phyloP scores from a whole-genome alignment of 2,113 vertebrate species.

The Cinclus mexicanus region DNA sequence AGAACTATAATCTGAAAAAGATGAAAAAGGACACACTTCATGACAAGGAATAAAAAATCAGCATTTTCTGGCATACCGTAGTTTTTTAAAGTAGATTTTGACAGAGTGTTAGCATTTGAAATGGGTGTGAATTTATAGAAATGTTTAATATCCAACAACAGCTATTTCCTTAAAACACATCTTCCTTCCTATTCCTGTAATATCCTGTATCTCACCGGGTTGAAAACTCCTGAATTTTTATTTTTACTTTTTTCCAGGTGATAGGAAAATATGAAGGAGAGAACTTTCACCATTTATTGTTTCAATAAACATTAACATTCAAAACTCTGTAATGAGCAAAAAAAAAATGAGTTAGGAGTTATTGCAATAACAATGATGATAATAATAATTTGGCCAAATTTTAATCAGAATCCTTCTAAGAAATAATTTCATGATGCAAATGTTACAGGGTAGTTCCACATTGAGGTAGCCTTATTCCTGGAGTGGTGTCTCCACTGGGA shows the following conservation, averaged over 20 bases:
- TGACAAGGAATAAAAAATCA: background rate
- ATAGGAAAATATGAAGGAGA: background rate
- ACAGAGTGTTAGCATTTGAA: background rate
- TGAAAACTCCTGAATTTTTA: background rate
- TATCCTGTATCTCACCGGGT: background rate
- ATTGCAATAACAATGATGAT: background rate
- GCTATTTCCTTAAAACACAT: background rate
- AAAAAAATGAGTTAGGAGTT: background rate
- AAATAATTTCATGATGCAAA: background rate
- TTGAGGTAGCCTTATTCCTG: background rate
- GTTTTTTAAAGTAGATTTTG: background rate
- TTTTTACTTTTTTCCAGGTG: background rate
- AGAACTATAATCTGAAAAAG: background rate
- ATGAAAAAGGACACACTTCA: background rate
- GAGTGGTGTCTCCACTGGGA: background rate
- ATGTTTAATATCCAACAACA: background rate
- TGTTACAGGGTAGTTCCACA: background rate
- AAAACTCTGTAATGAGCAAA: background rate
- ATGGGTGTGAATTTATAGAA: background rate
- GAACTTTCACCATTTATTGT: background rate
- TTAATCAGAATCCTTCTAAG: background rate
- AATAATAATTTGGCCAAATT: background rate
- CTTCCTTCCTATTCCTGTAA: background rate
- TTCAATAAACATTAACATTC: background rate
- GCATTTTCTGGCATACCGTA: background rate